Evolutionary conservation across 2,113 vertebrate species (phyloP).

Genomic region (Mirza zaza): DNA sequence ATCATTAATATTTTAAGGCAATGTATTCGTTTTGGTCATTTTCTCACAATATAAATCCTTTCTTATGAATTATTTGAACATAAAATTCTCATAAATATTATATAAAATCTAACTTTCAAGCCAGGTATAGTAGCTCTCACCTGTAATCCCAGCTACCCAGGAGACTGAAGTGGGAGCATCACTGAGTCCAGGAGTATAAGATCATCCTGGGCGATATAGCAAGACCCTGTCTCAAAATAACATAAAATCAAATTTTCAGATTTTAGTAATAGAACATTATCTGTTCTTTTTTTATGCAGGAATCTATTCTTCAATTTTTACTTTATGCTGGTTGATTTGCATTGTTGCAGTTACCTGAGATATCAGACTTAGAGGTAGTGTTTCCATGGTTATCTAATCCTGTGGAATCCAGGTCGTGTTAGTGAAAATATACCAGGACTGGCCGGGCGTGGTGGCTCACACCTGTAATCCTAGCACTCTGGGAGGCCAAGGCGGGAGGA

Average conservation of each 20-base stretch:
- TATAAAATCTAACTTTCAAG: background rate
- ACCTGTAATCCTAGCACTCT: too few relatives aligned
- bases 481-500: too few relatives aligned
- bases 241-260: background rate
- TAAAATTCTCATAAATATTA: background rate
- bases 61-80: conserved; percentile 9
- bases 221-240: too few relatives aligned
- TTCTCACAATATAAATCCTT: background rate
- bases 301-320: background rate
- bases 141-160: too few relatives aligned
- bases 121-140: too few relatives aligned
- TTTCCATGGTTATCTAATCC: conserved; percentile 1
- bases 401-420: background rate
- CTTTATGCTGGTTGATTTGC: background rate
- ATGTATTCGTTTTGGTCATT: conserved; percentile 28
- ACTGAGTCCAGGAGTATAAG: too few relatives aligned
- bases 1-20: conserved; percentile 21
- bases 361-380: background rate
- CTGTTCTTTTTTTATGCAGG: background rate
- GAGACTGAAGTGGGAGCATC: too few relatives aligned
- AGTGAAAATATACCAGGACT: background rate
- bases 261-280: background rate
- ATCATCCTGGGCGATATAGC: too few relatives aligned
- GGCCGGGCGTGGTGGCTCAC: too few relatives aligned
- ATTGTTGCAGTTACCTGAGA: background rate